Conservation (phyloP, 2,113 vertebrate species). For the Myrmecophaga tridactyla region DNA sequence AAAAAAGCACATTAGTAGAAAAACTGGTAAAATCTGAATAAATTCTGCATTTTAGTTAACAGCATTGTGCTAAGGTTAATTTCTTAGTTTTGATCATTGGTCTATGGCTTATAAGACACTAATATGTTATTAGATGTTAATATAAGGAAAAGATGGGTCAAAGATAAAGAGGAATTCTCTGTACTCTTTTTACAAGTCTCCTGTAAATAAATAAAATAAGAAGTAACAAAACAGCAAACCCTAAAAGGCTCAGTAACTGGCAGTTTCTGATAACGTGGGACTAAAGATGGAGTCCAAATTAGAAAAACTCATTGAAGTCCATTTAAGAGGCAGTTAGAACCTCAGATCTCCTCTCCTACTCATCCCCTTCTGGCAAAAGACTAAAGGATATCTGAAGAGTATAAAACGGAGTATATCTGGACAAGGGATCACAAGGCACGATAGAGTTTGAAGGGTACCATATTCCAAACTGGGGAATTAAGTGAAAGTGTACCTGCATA, state of each 20-base stretch:
- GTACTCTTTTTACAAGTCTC: background rate
- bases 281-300: background rate
- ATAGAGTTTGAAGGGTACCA: background rate
- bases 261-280: background rate
- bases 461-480: background rate
- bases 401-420: background rate
- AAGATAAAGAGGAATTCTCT: background rate
- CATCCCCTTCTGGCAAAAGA: background rate
- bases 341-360: background rate
- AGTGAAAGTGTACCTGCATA: slow-evolving; percentile 17
- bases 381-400: background rate
- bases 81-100: background rate
- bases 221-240: background rate
- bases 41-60: background rate
- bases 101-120: background rate
- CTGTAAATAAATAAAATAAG: background rate
- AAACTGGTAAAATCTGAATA: background rate
- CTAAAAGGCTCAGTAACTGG: background rate
- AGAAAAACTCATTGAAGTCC: background rate
- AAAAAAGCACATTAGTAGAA: background rate
- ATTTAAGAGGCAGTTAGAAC: background rate
- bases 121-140: background rate
- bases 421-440: background rate
- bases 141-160: background rate
- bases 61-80: background rate